These are phyloP conservation scores for Latrodectus hesperus DNA, from an alignment of 2,888 invertebrate species.

Conservation along the genomic window DNA sequence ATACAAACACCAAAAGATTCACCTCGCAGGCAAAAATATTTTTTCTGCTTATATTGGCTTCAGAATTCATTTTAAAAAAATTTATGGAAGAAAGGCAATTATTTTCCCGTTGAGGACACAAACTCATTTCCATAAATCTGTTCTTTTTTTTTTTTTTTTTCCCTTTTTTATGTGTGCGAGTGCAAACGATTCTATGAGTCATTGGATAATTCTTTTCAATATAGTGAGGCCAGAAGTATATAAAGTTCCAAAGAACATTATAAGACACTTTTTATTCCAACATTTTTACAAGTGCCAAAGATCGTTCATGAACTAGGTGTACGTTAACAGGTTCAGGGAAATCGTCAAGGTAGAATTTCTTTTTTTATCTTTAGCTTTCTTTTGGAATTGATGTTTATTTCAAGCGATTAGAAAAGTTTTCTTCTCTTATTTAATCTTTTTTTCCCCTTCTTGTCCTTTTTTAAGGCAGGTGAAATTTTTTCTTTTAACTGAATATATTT, in stretches of 20 bases:
- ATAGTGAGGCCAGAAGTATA: neutral
- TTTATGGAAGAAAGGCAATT: conserved; percentile 31
- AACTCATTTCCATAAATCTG: conserved; percentile 41
- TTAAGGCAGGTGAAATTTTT: conserved; percentile 30
- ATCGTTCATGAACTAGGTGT: conserved; percentile 38
- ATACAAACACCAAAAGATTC: neutral
- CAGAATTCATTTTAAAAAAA: conserved; percentile 24
- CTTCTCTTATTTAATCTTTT: conserved; percentile 18
- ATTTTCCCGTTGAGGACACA: conserved; percentile 40
- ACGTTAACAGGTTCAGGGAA: neutral
- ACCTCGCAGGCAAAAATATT: neutral
- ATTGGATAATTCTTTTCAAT: conserved; percentile 50
- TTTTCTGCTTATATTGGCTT: conserved; percentile 1
- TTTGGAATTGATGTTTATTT: conserved; percentile 18
- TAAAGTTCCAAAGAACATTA: neutral
- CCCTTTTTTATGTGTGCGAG: neutral
- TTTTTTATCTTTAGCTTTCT: neutral
- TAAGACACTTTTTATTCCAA: too few relatives aligned
- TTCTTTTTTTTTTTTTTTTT: conserved; percentile 18
- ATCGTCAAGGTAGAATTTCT: conserved; percentile 23
- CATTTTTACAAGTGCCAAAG: neutral
- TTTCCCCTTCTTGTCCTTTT: conserved; percentile 16
- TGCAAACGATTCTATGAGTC: conserved; percentile 13
- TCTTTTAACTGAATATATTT: neutral
- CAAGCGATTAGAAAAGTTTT: neutral